These are phyloP conservation scores for Ispidina lecontei DNA, from an alignment of 2,797 vertebrate species.

Conservation along the genomic window DNA sequence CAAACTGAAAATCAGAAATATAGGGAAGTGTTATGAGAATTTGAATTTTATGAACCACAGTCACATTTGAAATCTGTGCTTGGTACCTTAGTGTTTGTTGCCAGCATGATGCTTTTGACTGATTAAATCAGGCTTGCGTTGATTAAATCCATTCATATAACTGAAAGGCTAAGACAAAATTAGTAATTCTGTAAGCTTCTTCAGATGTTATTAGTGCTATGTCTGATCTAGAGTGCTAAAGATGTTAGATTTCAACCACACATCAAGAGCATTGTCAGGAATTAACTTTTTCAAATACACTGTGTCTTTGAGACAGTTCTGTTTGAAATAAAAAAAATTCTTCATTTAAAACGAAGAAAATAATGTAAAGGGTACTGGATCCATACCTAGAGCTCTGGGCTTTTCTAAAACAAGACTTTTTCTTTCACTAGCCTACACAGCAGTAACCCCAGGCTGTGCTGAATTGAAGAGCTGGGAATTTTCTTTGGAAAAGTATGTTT, in stretches of 20 bases:
- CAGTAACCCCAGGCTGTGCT: not conserved
- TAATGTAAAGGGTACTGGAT: not conserved
- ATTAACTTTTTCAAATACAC: not conserved
- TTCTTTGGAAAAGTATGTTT: not conserved
- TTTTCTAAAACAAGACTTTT: not conserved
- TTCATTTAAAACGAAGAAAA: not conserved
- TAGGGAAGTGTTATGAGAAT: not conserved
- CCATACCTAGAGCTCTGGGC: accelerated
- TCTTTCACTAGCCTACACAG: not conserved
- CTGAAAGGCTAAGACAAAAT: not conserved
- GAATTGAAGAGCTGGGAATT: not conserved
- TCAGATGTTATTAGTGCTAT: not conserved
- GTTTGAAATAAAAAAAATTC: not conserved
- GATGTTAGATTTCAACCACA: not conserved
- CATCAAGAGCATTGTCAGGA: not conserved
- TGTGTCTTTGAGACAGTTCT: not conserved
- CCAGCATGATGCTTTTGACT: not conserved
- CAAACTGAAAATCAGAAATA: not conserved
- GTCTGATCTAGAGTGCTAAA: not conserved
- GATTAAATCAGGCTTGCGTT: not conserved
- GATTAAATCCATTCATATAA: not conserved
- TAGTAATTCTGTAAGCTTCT: not conserved
- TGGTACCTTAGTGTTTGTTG: not conserved
- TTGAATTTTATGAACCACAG: not conserved
- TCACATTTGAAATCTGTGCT: not conserved